These are phyloP conservation scores for Galaxea fascicularis DNA, from an alignment of 92 coral and sea anemone genomes.

Conservation along the genomic window DNA sequence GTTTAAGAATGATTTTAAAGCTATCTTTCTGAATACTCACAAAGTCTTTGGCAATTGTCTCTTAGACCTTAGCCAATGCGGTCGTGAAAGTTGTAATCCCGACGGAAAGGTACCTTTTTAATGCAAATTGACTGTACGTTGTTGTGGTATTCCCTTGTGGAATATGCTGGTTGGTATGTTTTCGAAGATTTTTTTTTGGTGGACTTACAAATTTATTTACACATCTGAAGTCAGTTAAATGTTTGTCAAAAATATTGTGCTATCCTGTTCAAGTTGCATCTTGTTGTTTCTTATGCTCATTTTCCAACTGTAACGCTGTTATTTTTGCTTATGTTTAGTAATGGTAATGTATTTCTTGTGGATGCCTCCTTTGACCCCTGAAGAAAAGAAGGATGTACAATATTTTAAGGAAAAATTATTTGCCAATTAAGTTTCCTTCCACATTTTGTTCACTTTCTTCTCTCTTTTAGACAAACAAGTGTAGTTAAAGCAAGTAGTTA, in stretches of 20 bases:
- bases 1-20: conserved; percentile 1
- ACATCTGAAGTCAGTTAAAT: too few relatives aligned
- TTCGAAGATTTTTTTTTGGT: conserved; percentile 11
- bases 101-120: conserved; percentile 98
- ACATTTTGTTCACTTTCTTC: not conserved
- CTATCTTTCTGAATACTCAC: conserved; percentile 83
- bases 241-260: too few relatives aligned
- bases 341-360: too few relatives aligned
- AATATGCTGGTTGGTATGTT: conserved; percentile 40
- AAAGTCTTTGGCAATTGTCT: conserved; percentile 98
- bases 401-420: not conserved
- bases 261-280: too few relatives aligned
- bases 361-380: too few relatives aligned
- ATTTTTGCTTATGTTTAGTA: too few relatives aligned
- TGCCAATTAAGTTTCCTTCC: not conserved
- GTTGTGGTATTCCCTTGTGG: conserved; percentile 56
- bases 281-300: not conserved
- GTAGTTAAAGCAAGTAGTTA: too few relatives aligned
- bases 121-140: conserved; percentile 64
- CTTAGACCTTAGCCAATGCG: conserved; percentile 99
- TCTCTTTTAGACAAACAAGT: not conserved
- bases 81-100: conserved; percentile 99
- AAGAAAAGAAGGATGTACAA: too few relatives aligned
- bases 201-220: conserved; percentile 1
- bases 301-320: not conserved